phyloP scores from a whole-genome alignment of 2,797 vertebrate genomes.

The Nasua narica region DNA sequence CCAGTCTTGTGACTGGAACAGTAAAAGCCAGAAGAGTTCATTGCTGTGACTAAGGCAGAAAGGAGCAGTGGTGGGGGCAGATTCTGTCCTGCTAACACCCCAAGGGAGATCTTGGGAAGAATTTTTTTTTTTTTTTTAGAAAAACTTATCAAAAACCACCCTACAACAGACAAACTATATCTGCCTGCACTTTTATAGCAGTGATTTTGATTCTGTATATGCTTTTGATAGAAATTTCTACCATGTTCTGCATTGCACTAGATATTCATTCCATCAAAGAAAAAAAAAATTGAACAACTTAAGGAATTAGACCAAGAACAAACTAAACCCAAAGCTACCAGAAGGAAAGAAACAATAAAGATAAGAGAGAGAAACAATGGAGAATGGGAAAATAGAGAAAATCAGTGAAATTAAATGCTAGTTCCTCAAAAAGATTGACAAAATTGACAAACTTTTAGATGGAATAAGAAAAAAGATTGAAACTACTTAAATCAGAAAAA shows the following conservation, averaged over 20 bases:
- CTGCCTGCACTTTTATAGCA: neutral
- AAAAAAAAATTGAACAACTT: neutral
- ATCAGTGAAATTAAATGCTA: neutral
- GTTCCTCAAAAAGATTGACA: neutral
- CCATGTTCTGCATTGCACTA: neutral
- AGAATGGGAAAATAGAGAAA: neutral
- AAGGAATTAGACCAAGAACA: neutral
- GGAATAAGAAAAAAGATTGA: neutral
- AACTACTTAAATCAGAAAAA: neutral
- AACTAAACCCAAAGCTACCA: neutral
- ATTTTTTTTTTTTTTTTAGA: neutral
- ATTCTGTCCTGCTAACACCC: neutral
- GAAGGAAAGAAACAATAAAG: neutral
- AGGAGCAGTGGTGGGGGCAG: neutral
- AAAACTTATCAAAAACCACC: neutral
- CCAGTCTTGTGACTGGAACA: neutral
- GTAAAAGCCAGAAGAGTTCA: neutral
- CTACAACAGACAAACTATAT: neutral
- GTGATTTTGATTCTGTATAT: neutral
- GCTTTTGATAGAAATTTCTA: neutral
- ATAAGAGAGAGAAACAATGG: neutral
- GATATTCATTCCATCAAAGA: neutral
- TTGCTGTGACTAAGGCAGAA: neutral
- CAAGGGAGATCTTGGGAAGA: neutral
- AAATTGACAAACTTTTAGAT: neutral